Percentiles rank a stretch among this genome's conserved stretches.
Evolutionary conservation across 2,888 invertebrate species (phyloP).

Genomic region (Mesochorus sp.): DNA sequence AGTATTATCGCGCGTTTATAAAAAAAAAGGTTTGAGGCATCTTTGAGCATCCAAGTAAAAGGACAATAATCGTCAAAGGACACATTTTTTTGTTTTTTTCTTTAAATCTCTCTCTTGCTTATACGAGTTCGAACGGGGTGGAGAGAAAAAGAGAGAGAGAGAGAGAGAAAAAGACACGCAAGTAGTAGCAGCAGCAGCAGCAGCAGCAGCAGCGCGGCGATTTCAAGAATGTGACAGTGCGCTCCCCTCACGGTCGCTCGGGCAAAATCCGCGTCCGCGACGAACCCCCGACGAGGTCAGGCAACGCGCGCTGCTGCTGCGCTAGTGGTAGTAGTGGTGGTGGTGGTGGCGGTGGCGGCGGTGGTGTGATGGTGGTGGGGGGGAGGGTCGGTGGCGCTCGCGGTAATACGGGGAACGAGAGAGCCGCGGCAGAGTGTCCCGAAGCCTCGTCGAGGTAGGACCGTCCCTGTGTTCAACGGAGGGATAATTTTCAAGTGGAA

Average conservation of each 20-base stretch:
- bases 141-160: neutral
- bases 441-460: conserved; percentile 55
- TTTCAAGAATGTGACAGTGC: conserved; percentile 77
- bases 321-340: conserved; percentile 26
- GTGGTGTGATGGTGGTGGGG: conserved; percentile 15
- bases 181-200: conserved; percentile 26
- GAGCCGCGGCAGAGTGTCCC: conserved; percentile 52
- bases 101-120: too few relatives aligned
- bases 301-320: conserved; percentile 9
- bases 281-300: conserved; percentile 69
- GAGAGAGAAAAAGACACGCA: neutral
- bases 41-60: too few relatives aligned
- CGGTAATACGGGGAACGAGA: conserved; percentile 38
- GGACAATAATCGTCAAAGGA: too few relatives aligned
- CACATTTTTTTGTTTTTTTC: too few relatives aligned
- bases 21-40: too few relatives aligned
- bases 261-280: conserved; percentile 64
- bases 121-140: too few relatives aligned
- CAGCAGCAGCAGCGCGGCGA: conserved; percentile 64
- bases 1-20: too few relatives aligned
- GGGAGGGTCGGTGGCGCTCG: neutral
- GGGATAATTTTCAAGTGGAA: neutral
- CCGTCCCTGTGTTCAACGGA: neutral
- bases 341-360: conserved; percentile 53
- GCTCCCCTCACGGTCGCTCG: conserved; percentile 72